Conservation (phyloP, 2,113 vertebrate genomes). For the Nematolebias whitei region DNA sequence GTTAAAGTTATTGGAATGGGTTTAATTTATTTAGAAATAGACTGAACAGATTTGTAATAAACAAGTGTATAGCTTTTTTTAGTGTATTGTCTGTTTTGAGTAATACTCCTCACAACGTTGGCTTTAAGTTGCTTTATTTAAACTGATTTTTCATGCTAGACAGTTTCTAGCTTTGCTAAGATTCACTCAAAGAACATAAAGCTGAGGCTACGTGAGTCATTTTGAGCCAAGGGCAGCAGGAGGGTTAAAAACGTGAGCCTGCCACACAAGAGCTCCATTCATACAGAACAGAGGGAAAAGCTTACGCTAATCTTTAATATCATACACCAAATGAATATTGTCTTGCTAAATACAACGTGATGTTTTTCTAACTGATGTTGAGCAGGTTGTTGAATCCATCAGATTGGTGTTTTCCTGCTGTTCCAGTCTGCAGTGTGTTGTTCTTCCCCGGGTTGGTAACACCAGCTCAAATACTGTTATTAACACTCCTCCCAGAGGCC, state of each 20-base stretch:
- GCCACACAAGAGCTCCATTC: constrained; percentile 49
- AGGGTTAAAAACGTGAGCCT: not conserved
- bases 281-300: constrained; percentile 41
- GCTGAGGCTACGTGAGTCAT: no score
- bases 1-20: no score
- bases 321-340: constrained; percentile 57
- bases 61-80: no score
- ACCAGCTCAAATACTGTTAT: constrained; percentile 53
- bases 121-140: not conserved
- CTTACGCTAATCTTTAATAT: constrained; percentile 61
- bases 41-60: no score
- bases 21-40: no score
- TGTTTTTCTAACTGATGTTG: constrained; percentile 65
- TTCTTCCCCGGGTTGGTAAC: constrained; percentile 75
- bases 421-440: constrained; percentile 63
- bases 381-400: constrained; percentile 52
- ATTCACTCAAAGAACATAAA: constrained; percentile 20
- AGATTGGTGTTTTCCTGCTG: constrained; percentile 54
- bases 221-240: no score
- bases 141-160: not conserved
- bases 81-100: no score
- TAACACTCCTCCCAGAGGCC: constrained; percentile 56
- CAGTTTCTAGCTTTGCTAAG: not conserved
- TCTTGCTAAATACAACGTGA: constrained; percentile 46
- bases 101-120: no score